Evolutionary conservation across 2,113 vertebrate species (phyloP).

Genomic region (Zosterops pallidus): DNA sequence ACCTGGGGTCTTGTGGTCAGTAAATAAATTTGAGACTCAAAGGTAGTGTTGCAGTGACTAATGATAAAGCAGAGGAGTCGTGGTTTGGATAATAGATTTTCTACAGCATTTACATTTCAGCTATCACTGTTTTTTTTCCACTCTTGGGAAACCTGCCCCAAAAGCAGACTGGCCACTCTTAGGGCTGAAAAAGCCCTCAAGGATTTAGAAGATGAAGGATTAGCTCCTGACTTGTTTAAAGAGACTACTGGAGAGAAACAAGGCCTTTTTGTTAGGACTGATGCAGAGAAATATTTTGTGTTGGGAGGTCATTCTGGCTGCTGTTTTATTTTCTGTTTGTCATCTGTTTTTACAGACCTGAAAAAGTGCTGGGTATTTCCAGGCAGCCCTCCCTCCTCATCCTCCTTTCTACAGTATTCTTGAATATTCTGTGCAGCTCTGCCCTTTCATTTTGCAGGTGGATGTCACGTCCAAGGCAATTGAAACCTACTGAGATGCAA

Average conservation of each 20-base stretch:
- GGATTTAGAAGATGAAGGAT: not conserved
- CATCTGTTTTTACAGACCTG: not conserved
- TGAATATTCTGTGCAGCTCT: not conserved
- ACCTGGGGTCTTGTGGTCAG: not conserved
- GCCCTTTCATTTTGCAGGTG: not conserved
- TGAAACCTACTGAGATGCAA: not conserved
- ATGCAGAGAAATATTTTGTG: not conserved
- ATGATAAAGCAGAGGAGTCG: not conserved
- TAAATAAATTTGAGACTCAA: not conserved
- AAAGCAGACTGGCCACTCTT: not conserved
- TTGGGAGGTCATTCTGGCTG: not conserved
- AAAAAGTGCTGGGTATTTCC: not conserved
- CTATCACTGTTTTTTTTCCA: rapidly evolving
- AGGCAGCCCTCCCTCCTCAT: not conserved
- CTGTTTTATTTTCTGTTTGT: not conserved
- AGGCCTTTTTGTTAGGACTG: not conserved
- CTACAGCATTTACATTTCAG: not conserved
- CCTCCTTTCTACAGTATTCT: not conserved
- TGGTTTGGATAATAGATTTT: not conserved
- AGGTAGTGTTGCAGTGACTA: not conserved
- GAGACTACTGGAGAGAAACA: not conserved
- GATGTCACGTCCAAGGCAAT: not conserved
- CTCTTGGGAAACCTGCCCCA: not conserved
- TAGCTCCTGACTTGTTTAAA: not conserved
- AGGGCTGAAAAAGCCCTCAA: not conserved